These are phyloP conservation scores for Ceyx cyanopectus DNA, from an alignment of 2,113 vertebrate genomes.

Conservation along the genomic window DNA sequence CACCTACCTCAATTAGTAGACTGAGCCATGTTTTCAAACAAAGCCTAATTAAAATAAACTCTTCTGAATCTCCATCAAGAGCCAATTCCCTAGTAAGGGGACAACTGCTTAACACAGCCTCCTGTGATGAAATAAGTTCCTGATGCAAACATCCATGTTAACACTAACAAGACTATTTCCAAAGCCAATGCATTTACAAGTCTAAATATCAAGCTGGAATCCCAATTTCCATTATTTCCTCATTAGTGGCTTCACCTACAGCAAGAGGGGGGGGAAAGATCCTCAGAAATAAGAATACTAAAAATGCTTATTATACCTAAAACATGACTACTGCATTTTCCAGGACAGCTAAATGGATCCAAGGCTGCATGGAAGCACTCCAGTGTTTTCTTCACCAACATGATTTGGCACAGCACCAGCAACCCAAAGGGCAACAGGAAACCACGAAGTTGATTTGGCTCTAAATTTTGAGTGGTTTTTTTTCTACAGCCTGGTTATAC, in stretches of 20 bases:
- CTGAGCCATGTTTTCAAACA: conserved; percentile 49
- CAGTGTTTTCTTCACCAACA: conserved; percentile 4
- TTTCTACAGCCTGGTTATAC: neutral
- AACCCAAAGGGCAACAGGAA: conserved; percentile 46
- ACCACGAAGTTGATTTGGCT: conserved; percentile 13
- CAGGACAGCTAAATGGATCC: neutral
- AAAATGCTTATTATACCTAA: neutral
- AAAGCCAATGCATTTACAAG: neutral
- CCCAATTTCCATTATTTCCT: neutral
- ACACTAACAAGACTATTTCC: neutral
- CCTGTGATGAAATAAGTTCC: neutral
- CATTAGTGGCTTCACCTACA: neutral
- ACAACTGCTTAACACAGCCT: conserved; percentile 34
- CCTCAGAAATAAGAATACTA: neutral
- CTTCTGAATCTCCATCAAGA: conserved; percentile 24
- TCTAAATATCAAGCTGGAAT: conserved; percentile 15
- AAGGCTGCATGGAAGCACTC: neutral
- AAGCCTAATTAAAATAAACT: conserved; percentile 61
- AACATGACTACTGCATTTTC: neutral
- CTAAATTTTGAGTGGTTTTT: neutral
- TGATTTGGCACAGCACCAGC: neutral
- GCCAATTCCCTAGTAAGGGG: conserved; percentile 29
- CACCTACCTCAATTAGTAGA: conserved; percentile 40
- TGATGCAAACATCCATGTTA: neutral
- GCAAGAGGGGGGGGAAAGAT: neutral